phyloP scores from a whole-genome alignment of 2,888 invertebrate species.

The Rambutsinella grinnellia region DNA sequence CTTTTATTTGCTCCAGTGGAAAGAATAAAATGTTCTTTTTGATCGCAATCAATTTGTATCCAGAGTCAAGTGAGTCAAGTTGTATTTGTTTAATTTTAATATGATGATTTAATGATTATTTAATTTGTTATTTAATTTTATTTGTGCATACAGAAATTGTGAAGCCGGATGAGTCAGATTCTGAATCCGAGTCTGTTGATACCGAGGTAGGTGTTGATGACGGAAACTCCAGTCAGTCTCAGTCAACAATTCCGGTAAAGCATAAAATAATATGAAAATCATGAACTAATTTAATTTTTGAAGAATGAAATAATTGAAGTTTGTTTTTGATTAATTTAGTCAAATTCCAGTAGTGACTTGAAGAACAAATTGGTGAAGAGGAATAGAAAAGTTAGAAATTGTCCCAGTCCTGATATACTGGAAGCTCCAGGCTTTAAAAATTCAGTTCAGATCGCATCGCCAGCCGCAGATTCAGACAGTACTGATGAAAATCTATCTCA shows the following conservation, averaged over 20 bases:
- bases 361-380: too few relatives aligned
- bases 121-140: neutral
- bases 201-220: neutral
- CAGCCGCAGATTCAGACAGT: too few relatives aligned
- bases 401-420: too few relatives aligned
- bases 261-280: neutral
- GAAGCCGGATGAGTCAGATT: slow-evolving; percentile 28
- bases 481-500: too few relatives aligned
- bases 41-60: slow-evolving; percentile 31
- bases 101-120: neutral
- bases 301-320: too few relatives aligned
- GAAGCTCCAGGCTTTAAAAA: too few relatives aligned
- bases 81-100: neutral
- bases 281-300: neutral
- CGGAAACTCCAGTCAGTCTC: neutral
- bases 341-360: too few relatives aligned
- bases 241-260: neutral
- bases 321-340: too few relatives aligned
- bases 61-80: slow-evolving; percentile 23
- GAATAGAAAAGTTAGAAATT: too few relatives aligned
- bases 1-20: slow-evolving; percentile 17
- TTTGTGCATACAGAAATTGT: slow-evolving; percentile 26
- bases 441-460: too few relatives aligned
- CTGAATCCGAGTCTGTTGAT: slow-evolving; percentile 10
- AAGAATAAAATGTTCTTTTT: slow-evolving; percentile 37